A percentile compares a stretch with the other conserved stretches of the same genome.
These are phyloP conservation scores for Serranus cabrilla DNA, from an alignment of 2,797 vertebrate genomes.

Conservation along the genomic window DNA sequence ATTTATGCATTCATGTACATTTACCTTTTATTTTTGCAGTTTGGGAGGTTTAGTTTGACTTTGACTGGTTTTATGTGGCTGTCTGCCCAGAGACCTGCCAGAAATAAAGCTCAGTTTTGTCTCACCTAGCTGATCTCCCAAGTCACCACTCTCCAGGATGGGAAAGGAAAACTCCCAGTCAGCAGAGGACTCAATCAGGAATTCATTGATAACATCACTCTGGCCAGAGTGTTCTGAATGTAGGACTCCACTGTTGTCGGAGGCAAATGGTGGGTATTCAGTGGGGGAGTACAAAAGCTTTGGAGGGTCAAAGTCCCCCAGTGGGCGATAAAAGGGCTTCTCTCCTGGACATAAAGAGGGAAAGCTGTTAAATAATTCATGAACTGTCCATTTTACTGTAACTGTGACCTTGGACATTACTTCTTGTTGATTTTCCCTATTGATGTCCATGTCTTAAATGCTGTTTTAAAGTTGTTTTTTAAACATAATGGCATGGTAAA, in stretches of 20 bases:
- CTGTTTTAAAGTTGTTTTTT: background rate
- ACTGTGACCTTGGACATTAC: constrained; percentile 17
- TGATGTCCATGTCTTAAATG: constrained; percentile 4
- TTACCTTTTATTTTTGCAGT: too few species aligned
- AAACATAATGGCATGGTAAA: background rate
- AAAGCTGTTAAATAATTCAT: constrained; percentile 48
- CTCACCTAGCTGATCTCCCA: constrained; percentile 46
- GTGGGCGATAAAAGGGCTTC: constrained; percentile 41
- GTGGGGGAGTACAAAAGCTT: constrained; percentile 46
- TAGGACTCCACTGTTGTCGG: constrained; percentile 22
- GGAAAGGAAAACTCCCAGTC: constrained; percentile 66
- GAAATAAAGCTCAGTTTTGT: constrained; percentile 5
- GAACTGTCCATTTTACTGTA: constrained; percentile 36
- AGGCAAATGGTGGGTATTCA: constrained; percentile 41
- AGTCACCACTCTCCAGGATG: constrained; percentile 50
- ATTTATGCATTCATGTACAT: background rate
- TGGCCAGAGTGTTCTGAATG: constrained; percentile 33
- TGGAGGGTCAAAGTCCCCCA: constrained; percentile 33
- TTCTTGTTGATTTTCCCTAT: constrained; percentile 16
- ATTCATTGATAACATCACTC: constrained; percentile 36
- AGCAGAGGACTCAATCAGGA: constrained; percentile 51
- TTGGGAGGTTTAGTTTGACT: too few species aligned
- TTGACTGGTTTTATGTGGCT: background rate
- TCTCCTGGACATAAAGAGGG: constrained; percentile 51
- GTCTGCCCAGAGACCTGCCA: background rate